A percentile compares a stretch with the other conserved stretches of the same genome.
These are phyloP conservation scores for Crocuta crocuta DNA, from an alignment of 2,113 vertebrate genomes.

Conservation along the genomic window DNA sequence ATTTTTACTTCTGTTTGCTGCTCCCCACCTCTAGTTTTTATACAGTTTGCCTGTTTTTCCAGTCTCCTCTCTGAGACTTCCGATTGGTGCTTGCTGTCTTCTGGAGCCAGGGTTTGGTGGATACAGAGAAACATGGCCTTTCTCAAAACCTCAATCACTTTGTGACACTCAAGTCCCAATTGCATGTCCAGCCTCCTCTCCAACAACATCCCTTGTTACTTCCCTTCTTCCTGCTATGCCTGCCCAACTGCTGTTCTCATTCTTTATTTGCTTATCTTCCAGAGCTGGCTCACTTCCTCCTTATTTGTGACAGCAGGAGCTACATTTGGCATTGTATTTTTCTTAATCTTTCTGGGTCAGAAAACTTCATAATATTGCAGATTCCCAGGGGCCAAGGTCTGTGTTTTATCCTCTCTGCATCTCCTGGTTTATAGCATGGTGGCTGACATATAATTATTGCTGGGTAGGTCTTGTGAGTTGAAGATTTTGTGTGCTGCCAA, in stretches of 20 bases:
- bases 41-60: not conserved
- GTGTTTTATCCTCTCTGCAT: not conserved
- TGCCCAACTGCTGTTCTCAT: rapidly evolving
- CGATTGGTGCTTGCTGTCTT: not conserved
- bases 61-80: not conserved
- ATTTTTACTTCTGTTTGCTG: not conserved
- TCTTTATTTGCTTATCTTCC: not conserved
- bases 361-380: not conserved
- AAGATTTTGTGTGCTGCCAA: not conserved
- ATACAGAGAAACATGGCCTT: not conserved
- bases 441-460: not conserved
- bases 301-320: not conserved
- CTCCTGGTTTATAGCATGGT: not conserved
- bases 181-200: not conserved
- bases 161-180: not conserved
- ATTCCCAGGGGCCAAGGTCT: not conserved
- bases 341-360: not conserved
- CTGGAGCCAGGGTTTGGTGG: not conserved
- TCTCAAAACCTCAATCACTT: not conserved
- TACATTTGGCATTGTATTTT: not conserved
- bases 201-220: too few species aligned
- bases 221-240: not conserved
- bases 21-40: not conserved
- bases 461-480: not conserved
- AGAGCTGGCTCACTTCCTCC: not conserved